Base-by-base conservation (phyloP, 2,797 vertebrate genomes). In the Melanotaenia boesemani region DNA sequence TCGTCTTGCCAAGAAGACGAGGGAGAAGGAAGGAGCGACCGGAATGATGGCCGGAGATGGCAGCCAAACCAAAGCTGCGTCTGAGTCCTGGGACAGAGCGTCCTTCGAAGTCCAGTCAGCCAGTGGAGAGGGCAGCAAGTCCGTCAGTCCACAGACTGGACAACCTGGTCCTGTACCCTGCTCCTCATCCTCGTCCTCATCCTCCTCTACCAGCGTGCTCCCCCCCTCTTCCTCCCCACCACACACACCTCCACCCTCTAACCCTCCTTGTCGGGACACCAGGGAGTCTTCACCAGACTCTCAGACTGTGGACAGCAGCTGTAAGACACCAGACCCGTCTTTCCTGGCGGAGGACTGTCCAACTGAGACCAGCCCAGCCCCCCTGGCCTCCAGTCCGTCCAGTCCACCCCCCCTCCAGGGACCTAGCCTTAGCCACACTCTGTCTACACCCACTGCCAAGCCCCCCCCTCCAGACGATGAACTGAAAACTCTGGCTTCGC, bases 281-380 rank as follows among this genome's bases (percentile, higher is more conserved):
- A 94, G 95, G 4, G 96, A 96, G 6, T 96, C 97, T 12, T 97
- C 96, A 0, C 97, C 97, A 0, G 96, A 98, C 84, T 98, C 97
- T 0, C 97, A 98, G 91, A 98, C 96, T 0, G 97, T 98, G 34
- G 97, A 98, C 88, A 97, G 97, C 82, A 97, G 96, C 87, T 97
- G 96, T 68, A 97, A 97, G 90, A 97, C 97, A 0, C 96, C 97
- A 0, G 97, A 98, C 37, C 94, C 96, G 13, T 94, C 95, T 22
- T 98, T 97, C 76, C 74, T 95, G 22, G 90, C 91, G 0, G 97
- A 97, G 63, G 96, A 97, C 36, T 89, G 91, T 75, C 79, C 94
- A 0, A 54, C 81, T 44, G 93, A 92, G 77, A 91, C 89, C 32
- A 92, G 89, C 67, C 89, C 91, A 24, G 72, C 74, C 1, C 77